These are phyloP conservation scores for Danionella dracula DNA, from an alignment of 2,797 vertebrate species.

Conservation along the genomic window DNA sequence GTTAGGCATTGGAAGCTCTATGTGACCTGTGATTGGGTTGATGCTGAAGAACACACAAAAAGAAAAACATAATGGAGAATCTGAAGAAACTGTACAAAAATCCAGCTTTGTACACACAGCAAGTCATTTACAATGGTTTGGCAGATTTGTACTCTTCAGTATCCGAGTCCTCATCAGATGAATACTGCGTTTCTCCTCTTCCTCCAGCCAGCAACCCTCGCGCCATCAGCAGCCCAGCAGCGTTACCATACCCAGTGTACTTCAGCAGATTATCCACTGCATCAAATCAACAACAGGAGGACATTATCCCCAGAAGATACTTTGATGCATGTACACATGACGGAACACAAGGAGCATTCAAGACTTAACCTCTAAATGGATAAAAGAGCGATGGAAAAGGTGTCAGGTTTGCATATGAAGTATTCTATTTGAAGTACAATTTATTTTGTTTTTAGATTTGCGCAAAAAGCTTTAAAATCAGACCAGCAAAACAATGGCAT, in stretches of 20 bases:
- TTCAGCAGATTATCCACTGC: constrained; percentile 94
- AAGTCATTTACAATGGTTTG: constrained; percentile 77
- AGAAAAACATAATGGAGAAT: background rate
- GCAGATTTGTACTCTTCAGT: constrained; percentile 96
- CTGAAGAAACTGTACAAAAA: background rate
- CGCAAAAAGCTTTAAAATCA: too few species aligned
- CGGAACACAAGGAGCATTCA: too few species aligned
- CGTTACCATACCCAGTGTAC: constrained; percentile 97
- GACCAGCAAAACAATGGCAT: background rate
- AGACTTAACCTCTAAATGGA: too few species aligned
- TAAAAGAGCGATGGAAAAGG: too few species aligned
- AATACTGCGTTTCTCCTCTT: constrained; percentile 93
- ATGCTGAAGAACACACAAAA: constrained; percentile 72
- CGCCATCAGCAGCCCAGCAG: constrained; percentile 89
- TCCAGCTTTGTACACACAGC: background rate
- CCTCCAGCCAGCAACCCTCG: constrained; percentile 90
- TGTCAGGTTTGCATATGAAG: too few species aligned
- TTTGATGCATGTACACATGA: too few species aligned
- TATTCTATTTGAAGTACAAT: too few species aligned
- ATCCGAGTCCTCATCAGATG: constrained; percentile 94
- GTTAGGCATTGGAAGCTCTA: constrained; percentile 92
- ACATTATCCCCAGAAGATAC: background rate
- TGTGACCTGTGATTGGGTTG: constrained; percentile 94
- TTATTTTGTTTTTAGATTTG: too few species aligned
- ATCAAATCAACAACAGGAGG: constrained; percentile 24